phyloP scores from a whole-genome alignment of 2,888 invertebrate genomes.

The Xylota segnis region DNA sequence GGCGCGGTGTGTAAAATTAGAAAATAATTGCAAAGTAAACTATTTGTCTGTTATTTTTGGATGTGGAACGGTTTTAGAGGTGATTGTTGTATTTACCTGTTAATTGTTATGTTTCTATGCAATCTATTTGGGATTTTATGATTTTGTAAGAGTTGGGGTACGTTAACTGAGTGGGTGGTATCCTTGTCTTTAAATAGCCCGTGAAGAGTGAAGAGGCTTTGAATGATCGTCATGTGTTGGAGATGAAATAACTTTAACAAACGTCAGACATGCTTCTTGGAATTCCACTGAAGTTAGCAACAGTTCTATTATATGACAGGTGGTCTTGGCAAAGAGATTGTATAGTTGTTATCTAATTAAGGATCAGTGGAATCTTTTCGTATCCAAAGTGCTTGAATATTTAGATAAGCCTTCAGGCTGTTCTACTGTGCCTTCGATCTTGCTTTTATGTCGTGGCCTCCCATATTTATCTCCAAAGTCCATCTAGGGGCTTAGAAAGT shows the following conservation, averaged over 20 bases:
- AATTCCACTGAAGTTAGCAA: too few species aligned
- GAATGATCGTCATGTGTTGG: not conserved
- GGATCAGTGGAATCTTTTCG: too few species aligned
- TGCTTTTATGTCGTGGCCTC: too few species aligned
- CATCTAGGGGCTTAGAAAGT: too few species aligned
- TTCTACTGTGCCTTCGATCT: too few species aligned
- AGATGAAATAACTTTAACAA: not conserved
- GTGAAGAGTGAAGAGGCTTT: not conserved
- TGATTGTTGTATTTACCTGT: constrained; percentile 44
- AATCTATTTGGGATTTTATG: constrained; percentile 56
- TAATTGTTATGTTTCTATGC: constrained; percentile 51
- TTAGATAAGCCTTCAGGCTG: too few species aligned
- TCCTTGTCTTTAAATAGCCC: not conserved
- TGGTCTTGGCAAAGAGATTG: too few species aligned
- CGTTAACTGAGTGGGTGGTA: not conserved
- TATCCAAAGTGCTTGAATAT: too few species aligned
- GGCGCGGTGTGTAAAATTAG: constrained; percentile 57
- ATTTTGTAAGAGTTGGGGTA: constrained; percentile 5
- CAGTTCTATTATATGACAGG: too few species aligned
- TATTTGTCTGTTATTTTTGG: constrained; percentile 52
- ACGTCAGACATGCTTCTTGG: not conserved
- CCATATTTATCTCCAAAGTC: too few species aligned
- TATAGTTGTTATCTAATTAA: too few species aligned
- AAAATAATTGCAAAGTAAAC: constrained; percentile 65
- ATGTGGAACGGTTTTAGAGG: constrained; percentile 34